These are phyloP conservation scores for Platalea minor DNA, from an alignment of 2,797 vertebrate species.

Conservation along the genomic window DNA sequence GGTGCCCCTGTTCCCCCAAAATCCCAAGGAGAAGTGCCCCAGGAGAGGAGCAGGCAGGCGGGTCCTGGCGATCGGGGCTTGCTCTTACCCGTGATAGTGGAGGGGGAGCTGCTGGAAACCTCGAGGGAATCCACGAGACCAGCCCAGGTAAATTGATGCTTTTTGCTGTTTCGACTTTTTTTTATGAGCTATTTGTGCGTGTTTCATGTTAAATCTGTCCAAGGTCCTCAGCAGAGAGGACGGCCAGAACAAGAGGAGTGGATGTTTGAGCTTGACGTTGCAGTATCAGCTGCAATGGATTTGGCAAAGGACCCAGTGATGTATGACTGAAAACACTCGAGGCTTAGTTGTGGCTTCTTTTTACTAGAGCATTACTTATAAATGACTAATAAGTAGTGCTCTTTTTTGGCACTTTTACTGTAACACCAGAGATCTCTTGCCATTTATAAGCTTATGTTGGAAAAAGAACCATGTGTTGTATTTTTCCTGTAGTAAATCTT, in stretches of 20 bases:
- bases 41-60: slow-evolving; percentile 3
- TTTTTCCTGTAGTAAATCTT: slow-evolving; percentile 25
- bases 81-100: not conserved
- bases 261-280: not conserved
- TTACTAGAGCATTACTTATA: not conserved
- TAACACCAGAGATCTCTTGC: not conserved
- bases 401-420: not conserved
- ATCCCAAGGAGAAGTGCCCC: not conserved
- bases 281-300: not conserved
- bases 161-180: not conserved
- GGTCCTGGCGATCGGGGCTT: not conserved
- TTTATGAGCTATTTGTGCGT: rapidly evolving
- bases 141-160: slow-evolving; percentile 41
- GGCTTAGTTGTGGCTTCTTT: not conserved
- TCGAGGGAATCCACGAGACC: slow-evolving; percentile 23
- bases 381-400: not conserved
- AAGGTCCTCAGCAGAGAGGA: not conserved
- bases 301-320: not conserved
- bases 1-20: not conserved
- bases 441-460: slow-evolving; percentile 26
- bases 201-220: not conserved
- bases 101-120: slow-evolving; percentile 42
- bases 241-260: not conserved
- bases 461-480: not conserved
- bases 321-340: not conserved